These are phyloP conservation scores for Aleiodes sp. DNA, from an alignment of 1,140 invertebrate genomes.

Conservation along the genomic window DNA sequence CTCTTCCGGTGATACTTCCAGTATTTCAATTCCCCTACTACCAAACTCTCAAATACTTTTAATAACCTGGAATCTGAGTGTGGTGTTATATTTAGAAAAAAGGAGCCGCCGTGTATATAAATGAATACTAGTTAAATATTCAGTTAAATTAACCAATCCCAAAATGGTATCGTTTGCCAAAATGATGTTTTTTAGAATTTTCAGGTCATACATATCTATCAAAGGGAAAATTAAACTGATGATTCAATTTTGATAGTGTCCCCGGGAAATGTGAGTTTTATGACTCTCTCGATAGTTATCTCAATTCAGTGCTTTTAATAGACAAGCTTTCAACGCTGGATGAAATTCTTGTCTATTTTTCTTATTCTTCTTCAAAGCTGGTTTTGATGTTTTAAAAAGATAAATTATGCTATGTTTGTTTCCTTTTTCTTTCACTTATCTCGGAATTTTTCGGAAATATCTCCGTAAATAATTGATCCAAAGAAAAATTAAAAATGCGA, in stretches of 20 bases:
- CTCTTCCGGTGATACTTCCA: constrained; percentile 8
- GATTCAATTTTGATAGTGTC: constrained; percentile 17
- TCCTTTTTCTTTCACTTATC: too few species aligned
- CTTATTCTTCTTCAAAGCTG: too few species aligned
- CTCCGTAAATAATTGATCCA: too few species aligned
- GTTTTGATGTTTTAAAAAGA: too few species aligned
- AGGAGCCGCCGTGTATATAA: neutral
- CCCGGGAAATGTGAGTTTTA: neutral
- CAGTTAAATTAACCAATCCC: neutral
- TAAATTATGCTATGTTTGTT: too few species aligned
- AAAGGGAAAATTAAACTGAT: constrained; percentile 14
- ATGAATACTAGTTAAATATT: constrained; percentile 11
- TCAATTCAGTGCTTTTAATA: constrained; percentile 1
- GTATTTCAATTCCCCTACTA: neutral
- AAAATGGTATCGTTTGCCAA: constrained; percentile 27
- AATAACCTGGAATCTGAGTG: constrained; percentile 56
- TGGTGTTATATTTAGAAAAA: constrained; percentile 27
- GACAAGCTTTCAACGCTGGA: too few species aligned
- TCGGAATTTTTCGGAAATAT: too few species aligned
- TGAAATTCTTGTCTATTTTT: neutral
- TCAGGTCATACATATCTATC: neutral
- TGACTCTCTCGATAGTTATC: neutral
- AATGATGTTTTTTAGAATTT: neutral
- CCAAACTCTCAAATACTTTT: constrained; percentile 58
- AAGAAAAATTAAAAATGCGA: too few species aligned